These are phyloP conservation scores for Phylloscopus trochilus DNA, from an alignment of 2,113 vertebrate species.

Conservation along the genomic window DNA sequence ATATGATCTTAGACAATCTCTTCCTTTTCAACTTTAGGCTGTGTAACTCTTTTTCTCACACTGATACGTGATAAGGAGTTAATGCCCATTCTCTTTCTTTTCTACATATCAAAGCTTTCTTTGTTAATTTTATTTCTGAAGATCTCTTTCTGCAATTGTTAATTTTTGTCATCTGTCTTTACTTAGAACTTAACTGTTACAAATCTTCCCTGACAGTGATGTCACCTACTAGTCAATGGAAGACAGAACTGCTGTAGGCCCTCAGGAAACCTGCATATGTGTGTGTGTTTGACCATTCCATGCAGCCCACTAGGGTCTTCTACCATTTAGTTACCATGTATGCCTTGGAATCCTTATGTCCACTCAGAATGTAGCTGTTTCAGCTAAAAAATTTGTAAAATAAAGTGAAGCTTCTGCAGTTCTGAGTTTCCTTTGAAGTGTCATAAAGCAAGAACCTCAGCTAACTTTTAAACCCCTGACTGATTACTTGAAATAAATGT, in stretches of 20 bases:
- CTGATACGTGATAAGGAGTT: neutral
- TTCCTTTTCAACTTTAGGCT: neutral
- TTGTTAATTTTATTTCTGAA: neutral
- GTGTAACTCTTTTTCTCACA: neutral
- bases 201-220: neutral
- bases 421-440: neutral
- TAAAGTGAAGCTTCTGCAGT: neutral
- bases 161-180: neutral
- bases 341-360: neutral
- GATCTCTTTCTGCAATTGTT: neutral
- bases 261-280: neutral
- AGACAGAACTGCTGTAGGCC: neutral
- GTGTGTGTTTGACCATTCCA: neutral
- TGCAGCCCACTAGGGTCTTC: neutral
- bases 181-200: neutral
- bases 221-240: neutral
- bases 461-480: neutral
- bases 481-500: neutral
- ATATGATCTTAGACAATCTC: neutral
- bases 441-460: neutral
- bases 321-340: neutral
- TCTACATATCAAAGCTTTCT: neutral
- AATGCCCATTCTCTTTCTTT: neutral
- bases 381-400: neutral
- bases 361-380: neutral